Evolutionary conservation across 1,140 invertebrate genomes (phyloP), one percentile per base, ranked within the genome.

Genomic region (Tetraneura akinire): DNA sequence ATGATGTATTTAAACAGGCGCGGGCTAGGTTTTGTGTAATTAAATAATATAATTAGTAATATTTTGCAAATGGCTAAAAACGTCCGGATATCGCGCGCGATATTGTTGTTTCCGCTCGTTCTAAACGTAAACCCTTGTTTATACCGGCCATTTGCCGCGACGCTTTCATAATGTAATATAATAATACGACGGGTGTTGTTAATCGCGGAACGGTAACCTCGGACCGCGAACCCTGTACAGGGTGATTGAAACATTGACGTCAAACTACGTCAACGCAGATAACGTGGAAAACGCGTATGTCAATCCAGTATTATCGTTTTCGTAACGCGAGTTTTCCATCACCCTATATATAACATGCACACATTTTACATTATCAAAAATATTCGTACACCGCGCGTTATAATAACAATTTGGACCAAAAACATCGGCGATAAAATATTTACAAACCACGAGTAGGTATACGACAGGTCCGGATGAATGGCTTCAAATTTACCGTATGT

Each of bases 341-440:
- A 37, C 32, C 32, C 32, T 64, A 21, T 21, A 42, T 64, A 21
- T 64, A 4, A n/a, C 29, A 37, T 37, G 60, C 18, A 51, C 37
- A 37, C 18, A 32, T 13, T 37, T 1, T 2, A 21, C 32, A 64
- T 64, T 64, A 64, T 64, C n/a, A 62, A 26, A 60, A 11, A 55
- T 55, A 55, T 53, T 55, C 32, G 32, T 37, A n/a, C 32, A 8
- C 32, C 32, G 32, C 32, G 32, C 18, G 18, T 62, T 32, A 32
- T 62, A n/a, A 62, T 62, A 62, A 37, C 32, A 37, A 4, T 62
- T 62, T 62, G 16, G 16, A 29, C 29, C 18, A 64, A 64, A 64
- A 64, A 64, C 62, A 64, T 64, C n/a, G 29, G 62, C 62, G 62
- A 64, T 64, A 64, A 64, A 64, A 64, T 64, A 64, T 64, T 37